A percentile compares a stretch with the other conserved stretches of the same genome.
phyloP scores from a whole-genome alignment of 2,888 invertebrate species.

The Trachelus troglodyta region DNA sequence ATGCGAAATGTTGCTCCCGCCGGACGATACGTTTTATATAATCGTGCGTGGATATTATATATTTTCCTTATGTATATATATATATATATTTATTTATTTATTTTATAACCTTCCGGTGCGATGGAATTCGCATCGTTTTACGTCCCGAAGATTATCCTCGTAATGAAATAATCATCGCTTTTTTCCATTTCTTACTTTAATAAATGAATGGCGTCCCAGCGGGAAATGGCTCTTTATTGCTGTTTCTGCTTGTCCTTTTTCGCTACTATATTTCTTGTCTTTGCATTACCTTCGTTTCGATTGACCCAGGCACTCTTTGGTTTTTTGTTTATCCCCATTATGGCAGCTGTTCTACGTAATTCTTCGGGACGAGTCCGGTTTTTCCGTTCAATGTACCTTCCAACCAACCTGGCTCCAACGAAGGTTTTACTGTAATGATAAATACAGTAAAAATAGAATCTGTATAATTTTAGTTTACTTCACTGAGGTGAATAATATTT shows the following conservation, averaged over 20 bases:
- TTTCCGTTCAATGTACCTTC: conserved; percentile 94
- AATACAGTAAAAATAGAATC: not conserved
- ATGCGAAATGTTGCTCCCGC: conserved; percentile 37
- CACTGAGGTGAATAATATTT: not conserved
- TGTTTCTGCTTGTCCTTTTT: not conserved
- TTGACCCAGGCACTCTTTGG: conserved; percentile 48
- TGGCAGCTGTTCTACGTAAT: conserved; percentile 92
- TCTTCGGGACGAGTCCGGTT: conserved; percentile 93
- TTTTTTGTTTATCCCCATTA: conserved; percentile 61
- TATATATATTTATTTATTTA: no score
- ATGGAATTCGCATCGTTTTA: no score
- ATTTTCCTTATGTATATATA: no score
- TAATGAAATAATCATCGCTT: no score
- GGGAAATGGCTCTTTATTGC: no score
- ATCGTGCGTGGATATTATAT: no score
- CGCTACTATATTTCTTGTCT: conserved; percentile 4
- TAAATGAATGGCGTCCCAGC: no score
- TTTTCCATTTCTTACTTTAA: no score
- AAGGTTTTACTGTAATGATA: conserved; percentile 79
- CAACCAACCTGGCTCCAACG: conserved; percentile 97
- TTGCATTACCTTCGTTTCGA: not conserved
- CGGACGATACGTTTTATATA: no score
- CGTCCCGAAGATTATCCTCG: no score
- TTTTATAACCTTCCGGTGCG: no score
- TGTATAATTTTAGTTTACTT: conserved; percentile 1